A percentile compares a stretch with the other conserved stretches of the same genome.
Evolutionary conservation across 2,113 vertebrate genomes (phyloP).

Genomic region (Elachura formosa): DNA sequence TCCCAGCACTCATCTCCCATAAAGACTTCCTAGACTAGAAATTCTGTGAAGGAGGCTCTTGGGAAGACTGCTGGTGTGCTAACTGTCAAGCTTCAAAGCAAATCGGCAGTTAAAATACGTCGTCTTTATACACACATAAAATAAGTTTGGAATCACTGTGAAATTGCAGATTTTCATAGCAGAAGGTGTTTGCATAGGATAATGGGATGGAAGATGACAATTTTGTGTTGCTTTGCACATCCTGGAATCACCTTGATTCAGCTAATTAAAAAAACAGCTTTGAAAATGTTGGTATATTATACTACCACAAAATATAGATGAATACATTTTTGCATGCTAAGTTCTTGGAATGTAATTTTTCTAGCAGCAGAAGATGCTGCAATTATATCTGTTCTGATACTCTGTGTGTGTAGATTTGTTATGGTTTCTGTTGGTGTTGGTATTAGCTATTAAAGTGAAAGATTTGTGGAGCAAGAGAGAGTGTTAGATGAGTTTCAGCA

Average conservation of each 20-base stretch:
- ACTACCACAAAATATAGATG: background rate
- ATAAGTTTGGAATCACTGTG: background rate
- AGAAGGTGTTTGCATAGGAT: background rate
- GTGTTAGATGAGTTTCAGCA: background rate
- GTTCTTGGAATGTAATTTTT: background rate
- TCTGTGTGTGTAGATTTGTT: background rate
- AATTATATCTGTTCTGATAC: background rate
- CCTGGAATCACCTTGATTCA: background rate
- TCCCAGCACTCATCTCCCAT: rapidly evolving
- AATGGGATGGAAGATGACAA: background rate
- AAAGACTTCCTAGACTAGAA: background rate
- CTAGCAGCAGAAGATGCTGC: background rate
- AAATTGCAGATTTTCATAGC: background rate
- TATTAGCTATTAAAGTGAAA: background rate
- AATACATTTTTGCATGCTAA: background rate
- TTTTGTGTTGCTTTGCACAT: background rate
- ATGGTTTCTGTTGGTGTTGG: background rate
- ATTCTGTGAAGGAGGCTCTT: background rate
- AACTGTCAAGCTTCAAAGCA: background rate
- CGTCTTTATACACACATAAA: background rate
- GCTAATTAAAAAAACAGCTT: background rate
- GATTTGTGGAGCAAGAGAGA: background rate
- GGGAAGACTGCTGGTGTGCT: background rate
- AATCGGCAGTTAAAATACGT: background rate
- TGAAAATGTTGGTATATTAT: background rate